A percentile compares a stretch with the other conserved stretches of the same genome.
Evolutionary conservation across 1,140 invertebrate species (phyloP).

Genomic region (Trypoxylus dichotomus): DNA sequence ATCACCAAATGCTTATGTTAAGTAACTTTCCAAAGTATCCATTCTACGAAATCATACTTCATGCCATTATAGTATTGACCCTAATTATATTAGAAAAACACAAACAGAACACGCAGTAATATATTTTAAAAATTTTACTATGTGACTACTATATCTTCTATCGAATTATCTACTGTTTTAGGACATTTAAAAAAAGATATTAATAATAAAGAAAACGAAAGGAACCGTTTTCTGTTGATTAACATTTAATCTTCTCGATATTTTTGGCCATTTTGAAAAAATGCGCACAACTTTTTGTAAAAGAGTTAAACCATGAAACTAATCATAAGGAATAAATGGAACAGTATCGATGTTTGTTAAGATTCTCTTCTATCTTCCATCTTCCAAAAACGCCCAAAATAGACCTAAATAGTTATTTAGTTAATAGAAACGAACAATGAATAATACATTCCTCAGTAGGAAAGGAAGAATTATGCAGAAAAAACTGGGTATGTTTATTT

Average conservation of each 20-base stretch:
- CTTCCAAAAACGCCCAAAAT: background rate
- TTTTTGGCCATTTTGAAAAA: background rate
- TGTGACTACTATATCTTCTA: background rate
- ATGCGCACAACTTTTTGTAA: background rate
- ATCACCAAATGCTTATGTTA: background rate
- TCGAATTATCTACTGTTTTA: background rate
- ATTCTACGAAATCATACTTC: background rate
- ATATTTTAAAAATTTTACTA: background rate
- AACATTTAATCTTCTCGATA: background rate
- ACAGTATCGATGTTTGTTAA: background rate
- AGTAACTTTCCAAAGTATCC: background rate
- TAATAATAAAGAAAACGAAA: too few species aligned
- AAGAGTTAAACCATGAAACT: background rate
- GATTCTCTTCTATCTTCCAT: background rate
- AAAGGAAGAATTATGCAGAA: background rate
- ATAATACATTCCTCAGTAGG: background rate
- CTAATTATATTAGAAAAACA: background rate
- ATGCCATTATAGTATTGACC: background rate
- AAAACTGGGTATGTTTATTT: background rate
- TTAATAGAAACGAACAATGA: background rate
- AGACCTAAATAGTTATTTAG: conserved; percentile 1
- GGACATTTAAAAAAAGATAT: background rate
- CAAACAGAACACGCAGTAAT: background rate
- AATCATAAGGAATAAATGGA: background rate
- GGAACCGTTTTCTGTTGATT: too few species aligned